phyloP scores from a whole-genome alignment of 2,888 invertebrate species.

The Trichopria drosophilae region DNA sequence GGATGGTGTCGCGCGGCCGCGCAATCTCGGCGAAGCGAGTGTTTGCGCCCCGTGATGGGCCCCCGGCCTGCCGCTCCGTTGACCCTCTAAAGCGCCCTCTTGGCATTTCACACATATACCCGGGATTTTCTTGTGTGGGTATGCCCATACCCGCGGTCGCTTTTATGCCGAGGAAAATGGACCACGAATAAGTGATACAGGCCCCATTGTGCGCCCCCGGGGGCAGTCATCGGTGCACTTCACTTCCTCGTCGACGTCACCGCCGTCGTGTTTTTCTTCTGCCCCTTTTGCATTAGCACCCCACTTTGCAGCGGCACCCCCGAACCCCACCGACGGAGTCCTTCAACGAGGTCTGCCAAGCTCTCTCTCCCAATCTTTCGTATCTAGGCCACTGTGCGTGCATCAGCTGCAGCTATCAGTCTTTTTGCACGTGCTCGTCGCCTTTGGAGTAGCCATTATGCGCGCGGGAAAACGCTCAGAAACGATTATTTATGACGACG shows the following conservation, averaged over 20 bases:
- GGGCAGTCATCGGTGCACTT: constrained; percentile 32
- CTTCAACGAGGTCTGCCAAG: constrained; percentile 23
- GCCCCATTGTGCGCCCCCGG: constrained; percentile 44
- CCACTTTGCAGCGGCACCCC: too few relatives aligned
- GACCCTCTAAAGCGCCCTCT: constrained; percentile 30
- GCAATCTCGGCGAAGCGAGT: constrained; percentile 55
- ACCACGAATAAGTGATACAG: constrained; percentile 55
- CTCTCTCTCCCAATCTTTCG: constrained; percentile 29
- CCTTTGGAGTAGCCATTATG: too few relatives aligned
- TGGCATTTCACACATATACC: constrained; percentile 16
- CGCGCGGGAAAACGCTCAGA: too few relatives aligned
- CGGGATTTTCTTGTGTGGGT: constrained; percentile 30
- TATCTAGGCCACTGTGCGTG: constrained; percentile 38
- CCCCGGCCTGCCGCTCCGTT: constrained; percentile 34
- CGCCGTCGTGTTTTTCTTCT: constrained; percentile 1
- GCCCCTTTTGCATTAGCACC: too few relatives aligned
- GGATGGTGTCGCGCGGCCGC: constrained; percentile 55
- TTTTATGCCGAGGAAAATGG: constrained; percentile 50
- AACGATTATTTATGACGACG: too few relatives aligned
- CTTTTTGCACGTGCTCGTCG: neutral
- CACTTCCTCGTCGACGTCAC: neutral
- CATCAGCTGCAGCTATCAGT: constrained; percentile 11
- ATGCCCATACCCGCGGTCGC: constrained; percentile 36
- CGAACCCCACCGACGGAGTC: constrained; percentile 12
- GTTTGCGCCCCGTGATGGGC: constrained; percentile 57